Conservation (phyloP, 2,888 invertebrate genomes). For the Drosophila nr. perissopoda region DNA sequence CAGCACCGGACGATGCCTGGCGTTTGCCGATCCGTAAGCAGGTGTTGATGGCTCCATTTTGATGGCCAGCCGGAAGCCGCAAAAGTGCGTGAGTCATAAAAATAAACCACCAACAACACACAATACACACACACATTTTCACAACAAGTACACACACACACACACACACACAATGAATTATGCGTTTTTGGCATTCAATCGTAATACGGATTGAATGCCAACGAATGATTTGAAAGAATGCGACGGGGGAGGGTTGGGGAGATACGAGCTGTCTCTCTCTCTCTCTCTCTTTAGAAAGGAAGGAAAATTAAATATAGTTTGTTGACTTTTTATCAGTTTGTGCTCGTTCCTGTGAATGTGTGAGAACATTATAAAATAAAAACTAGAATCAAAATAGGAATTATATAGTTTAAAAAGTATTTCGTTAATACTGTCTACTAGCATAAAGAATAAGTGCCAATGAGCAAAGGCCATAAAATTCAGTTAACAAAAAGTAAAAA, state of each 20-base stretch:
- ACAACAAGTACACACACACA: slow-evolving; percentile 8
- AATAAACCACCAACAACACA: slow-evolving; percentile 61
- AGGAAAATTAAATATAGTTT: slow-evolving; percentile 32
- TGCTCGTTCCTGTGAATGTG: background rate
- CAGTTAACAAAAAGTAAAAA: background rate
- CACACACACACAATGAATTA: slow-evolving; percentile 57
- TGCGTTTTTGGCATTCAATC: slow-evolving; percentile 76
- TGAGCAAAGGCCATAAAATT: background rate
- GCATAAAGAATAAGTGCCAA: background rate
- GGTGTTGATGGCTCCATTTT: slow-evolving; percentile 79
- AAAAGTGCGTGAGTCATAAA: slow-evolving; percentile 79
- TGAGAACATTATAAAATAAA: background rate
- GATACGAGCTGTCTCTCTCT: background rate
- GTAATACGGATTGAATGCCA: slow-evolving; percentile 37
- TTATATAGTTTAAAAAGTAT: slow-evolving; percentile 23
- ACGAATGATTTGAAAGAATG: slow-evolving; percentile 2
- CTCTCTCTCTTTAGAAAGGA: background rate
- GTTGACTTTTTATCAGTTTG: slow-evolving; percentile 3
- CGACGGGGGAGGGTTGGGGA: background rate
- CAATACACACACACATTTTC: slow-evolving; percentile 17
- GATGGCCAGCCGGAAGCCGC: slow-evolving; percentile 79
- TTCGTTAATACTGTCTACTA: slow-evolving; percentile 20
- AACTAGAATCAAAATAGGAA: background rate
- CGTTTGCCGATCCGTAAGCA: slow-evolving; percentile 52
- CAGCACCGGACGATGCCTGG: slow-evolving; percentile 42